Conservation (phyloP, 2,113 vertebrate species). For the Ia io region DNA sequence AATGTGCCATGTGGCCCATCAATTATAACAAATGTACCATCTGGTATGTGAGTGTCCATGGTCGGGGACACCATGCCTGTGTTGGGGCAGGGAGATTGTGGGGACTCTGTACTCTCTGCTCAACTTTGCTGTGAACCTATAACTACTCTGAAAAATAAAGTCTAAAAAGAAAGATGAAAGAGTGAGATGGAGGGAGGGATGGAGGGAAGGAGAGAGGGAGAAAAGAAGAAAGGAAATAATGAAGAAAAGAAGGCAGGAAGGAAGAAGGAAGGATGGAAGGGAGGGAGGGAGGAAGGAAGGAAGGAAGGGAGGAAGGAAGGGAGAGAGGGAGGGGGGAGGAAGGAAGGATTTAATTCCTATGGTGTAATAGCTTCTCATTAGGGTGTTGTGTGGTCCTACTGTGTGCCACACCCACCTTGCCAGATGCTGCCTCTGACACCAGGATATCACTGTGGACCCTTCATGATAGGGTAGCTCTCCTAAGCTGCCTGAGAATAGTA, state of each 20-base stretch:
- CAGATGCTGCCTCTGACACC: too few species aligned
- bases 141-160: not conserved
- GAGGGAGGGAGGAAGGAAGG: accelerated
- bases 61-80: accelerated
- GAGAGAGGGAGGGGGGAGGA: not conserved
- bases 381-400: too few species aligned
- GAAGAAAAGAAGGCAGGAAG: not conserved
- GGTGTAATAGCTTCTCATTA: not conserved
- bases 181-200: not conserved
- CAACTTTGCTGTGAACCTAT: not conserved
- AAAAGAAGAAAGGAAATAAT: not conserved
- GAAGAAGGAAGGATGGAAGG: too few species aligned
- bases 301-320: too few species aligned
- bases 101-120: not conserved
- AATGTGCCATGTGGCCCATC: not conserved
- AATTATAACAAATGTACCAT: accelerated
- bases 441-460: accelerated
- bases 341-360: not conserved
- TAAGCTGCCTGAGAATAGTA: too few species aligned
- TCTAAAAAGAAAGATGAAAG: not conserved
- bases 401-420: too few species aligned
- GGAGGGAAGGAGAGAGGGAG: not conserved
- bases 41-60: accelerated
- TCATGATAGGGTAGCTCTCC: accelerated
- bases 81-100: too few species aligned